Base-by-base conservation (phyloP, 2,797 vertebrate genomes). In the Emys orbicularis region DNA sequence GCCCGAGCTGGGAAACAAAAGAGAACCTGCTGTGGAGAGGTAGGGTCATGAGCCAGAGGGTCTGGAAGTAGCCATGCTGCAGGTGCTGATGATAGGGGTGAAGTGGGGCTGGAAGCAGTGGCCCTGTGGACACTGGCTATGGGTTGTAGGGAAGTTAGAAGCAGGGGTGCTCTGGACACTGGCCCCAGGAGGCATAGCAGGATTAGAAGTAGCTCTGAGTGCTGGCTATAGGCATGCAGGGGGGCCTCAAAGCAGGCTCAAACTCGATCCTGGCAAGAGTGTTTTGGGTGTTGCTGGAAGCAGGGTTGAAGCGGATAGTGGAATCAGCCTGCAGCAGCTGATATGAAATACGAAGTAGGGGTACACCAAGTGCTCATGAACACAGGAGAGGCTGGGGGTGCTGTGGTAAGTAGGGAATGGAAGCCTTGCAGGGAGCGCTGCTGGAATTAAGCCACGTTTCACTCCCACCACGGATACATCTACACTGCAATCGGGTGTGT, bases 231-330 rank as follows among this genome's bases (percentile, higher is more conserved):
- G 74, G 13, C 25, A 23, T 47, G 25, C 41, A 29, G 12, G 41
- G 41, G 25, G 41, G 41, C 11, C 41, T 47, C 7, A 47, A 29
- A 47, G 44, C 41, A 47, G 44, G 74, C 12, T 68, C 65, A n/a
- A 5, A 68, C n/a, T 11, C 4, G 9, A 23, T 37, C n/a, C 12
- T 76, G 25, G 44, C 44, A 29, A 76, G 44, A 29, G 6, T 5
- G 25, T 25, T 29, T 16, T 76, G 11, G 41, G 25, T 76, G 13
- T 47, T 47, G 27, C 37, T 27, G 49, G 72, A 8, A 90, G 49
- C 88, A 9, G 54, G 54, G n/a, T 23, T 68, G 37, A 1, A 0
- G 2, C 13, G 8, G 5, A 29, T 49, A 37, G 65, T 79, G 19
- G 65, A 37, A 37, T 68, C 34, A 19, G 31, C 61, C 16, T 10